Evolutionary conservation across 2,113 vertebrate genomes (phyloP).

Genomic region (Hippocampus abdominalis): DNA sequence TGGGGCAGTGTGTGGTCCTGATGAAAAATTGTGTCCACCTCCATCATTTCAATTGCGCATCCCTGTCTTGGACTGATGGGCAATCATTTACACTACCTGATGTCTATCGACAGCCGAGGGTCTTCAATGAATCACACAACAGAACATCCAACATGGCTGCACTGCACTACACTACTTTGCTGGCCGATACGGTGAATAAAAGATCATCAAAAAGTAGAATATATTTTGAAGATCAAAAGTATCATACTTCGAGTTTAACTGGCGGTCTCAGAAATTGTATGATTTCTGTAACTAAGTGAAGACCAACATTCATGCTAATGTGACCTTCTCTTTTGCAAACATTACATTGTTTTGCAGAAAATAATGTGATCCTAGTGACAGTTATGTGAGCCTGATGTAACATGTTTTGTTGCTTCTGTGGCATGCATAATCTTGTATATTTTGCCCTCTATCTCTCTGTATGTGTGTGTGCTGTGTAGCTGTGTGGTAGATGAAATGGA

Average conservation of each 20-base stretch:
- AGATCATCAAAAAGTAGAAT: no score
- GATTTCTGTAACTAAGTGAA: not conserved
- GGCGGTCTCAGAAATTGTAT: not conserved
- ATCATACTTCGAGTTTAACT: not conserved
- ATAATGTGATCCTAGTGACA: not conserved
- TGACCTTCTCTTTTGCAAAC: not conserved
- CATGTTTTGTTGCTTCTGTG: not conserved
- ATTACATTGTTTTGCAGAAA: not conserved
- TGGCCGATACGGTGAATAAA: no score
- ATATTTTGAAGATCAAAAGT: no score
- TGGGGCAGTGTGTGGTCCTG: no score
- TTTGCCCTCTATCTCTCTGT: not conserved
- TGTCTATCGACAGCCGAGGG: no score
- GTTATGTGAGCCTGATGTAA: not conserved
- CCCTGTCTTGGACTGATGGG: no score
- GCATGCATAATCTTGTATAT: not conserved
- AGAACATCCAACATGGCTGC: no score
- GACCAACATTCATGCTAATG: not conserved
- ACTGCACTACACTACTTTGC: no score
- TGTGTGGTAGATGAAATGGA: conserved; percentile 99
- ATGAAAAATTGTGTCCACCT: no score
- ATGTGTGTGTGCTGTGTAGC: conserved; percentile 58
- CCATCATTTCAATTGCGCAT: no score
- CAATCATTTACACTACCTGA: no score
- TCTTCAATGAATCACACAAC: no score